Evolutionary conservation across 2,888 invertebrate genomes (phyloP), one percentile per base, ranked within the genome.

Genomic region (Yponomeuta malinellus): DNA sequence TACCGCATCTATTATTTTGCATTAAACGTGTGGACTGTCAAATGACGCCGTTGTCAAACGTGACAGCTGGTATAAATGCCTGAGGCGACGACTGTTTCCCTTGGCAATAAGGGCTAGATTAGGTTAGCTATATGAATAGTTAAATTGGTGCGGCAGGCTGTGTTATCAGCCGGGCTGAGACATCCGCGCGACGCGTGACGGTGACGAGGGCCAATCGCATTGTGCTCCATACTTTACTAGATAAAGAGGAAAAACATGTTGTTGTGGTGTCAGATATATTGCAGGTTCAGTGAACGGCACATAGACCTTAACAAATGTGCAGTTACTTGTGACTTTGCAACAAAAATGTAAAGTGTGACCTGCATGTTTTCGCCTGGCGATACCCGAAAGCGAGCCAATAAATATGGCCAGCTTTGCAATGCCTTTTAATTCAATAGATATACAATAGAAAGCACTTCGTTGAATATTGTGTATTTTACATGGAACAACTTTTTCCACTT

Each of bases 161-260:
- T 63, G 78, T 82, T 83, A 85, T 85, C 85, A 80, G 78, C 73
- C 70, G 73, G 73, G 63, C 73, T 52, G 76, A 77, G 80, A 78
- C 85, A 85, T 79, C 78, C 85, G 78, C 75, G 78, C 72, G 74
- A 77, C 77, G 79, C 83, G 83, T 87, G 87, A 87, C 81, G 75
- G 83, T 87, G 87, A 87, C 81, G 75, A 76, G 75, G 77, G 78
- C 76, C 72, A 72, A 71, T 71, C 71, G 70, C 70, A 23, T 70
- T 70, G 68, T 70, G 63, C 63, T 23, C 15, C 31, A 12, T 10
- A 69, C 37, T 48, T 10, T 31, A 52, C n/a, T 15, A 69, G 70
- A 70, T 70, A 70, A 63, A 15, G 33, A 52, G 48, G 59, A 69
- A 69, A 69, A 63, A 52, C 23, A 68, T 48, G 15, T 29, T 67